Percentiles rank a stretch among this genome's conserved stretches.
These are phyloP conservation scores for Nilaparvata lugens DNA, from an alignment of 1,140 invertebrate species.

Conservation along the genomic window DNA sequence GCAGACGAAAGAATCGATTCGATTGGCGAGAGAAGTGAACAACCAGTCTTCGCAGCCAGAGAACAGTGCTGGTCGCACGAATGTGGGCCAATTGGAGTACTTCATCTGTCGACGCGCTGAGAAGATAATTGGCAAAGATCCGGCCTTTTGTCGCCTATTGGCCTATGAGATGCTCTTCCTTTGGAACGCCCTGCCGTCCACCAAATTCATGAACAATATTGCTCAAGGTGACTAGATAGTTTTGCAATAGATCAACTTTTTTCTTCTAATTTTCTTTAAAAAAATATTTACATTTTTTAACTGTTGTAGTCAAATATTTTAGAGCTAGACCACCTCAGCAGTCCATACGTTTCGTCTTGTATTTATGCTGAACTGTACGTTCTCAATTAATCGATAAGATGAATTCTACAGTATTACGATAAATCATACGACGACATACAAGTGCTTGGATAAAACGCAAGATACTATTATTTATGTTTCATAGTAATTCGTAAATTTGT, in stretches of 20 bases:
- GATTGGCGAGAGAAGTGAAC: slow-evolving; percentile 7
- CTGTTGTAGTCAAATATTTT: neutral
- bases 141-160: slow-evolving; percentile 38
- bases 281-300: neutral
- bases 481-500: too few species aligned
- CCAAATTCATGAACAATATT: slow-evolving; percentile 17
- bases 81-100: slow-evolving; percentile 8
- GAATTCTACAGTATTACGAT: too few species aligned
- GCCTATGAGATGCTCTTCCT: slow-evolving; percentile 59
- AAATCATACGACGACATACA: too few species aligned
- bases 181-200: slow-evolving; percentile 58
- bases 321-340: too few species aligned
- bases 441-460: too few species aligned
- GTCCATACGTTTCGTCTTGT: too few species aligned
- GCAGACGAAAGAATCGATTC: slow-evolving; percentile 4
- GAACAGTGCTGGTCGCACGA: neutral
- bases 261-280: neutral
- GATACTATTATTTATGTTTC: too few species aligned
- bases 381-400: too few species aligned
- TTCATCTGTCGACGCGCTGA: slow-evolving; percentile 8
- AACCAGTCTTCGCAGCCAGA: neutral
- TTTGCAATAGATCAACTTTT: neutral
- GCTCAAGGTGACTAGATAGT: slow-evolving; percentile 11
- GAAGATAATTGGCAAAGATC: neutral
- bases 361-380: too few species aligned